Percentiles rank a stretch among this genome's conserved stretches.
phyloP scores from a whole-genome alignment of 2,113 vertebrate species.

The Pica pica region DNA sequence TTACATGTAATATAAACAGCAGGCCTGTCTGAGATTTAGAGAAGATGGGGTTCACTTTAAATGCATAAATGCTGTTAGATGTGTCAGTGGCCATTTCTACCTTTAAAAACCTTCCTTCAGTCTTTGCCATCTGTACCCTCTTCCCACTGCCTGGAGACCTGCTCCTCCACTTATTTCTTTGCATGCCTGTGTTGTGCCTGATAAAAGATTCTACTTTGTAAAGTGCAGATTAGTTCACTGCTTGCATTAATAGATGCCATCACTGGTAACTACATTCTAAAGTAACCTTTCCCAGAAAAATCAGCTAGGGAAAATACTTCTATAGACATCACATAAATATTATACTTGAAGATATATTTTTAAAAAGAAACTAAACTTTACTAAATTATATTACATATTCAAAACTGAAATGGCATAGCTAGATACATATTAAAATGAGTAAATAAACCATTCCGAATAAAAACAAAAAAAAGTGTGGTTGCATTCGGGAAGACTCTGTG shows the following conservation, averaged over 20 bases:
- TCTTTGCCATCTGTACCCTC: not conserved
- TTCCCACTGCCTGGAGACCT: not conserved
- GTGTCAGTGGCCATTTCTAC: not conserved
- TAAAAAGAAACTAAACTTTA: not conserved
- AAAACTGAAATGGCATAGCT: not conserved
- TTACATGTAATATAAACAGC: not conserved
- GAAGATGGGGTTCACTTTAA: not conserved
- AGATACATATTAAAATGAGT: not conserved
- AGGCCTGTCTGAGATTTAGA: not conserved
- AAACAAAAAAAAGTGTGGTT: not conserved
- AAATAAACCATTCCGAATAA: not conserved
- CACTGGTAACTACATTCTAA: not conserved
- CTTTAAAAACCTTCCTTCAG: not conserved
- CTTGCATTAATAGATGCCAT: not conserved
- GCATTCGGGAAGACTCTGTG: not conserved
- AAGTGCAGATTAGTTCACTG: slow-evolving; percentile 22
- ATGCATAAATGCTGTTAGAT: not conserved
- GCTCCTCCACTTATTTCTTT: slow-evolving; percentile 5
- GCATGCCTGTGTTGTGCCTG: not conserved
- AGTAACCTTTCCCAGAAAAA: not conserved
- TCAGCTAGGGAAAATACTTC: not conserved
- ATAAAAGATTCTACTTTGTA: slow-evolving; percentile 15
- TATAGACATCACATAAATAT: not conserved
- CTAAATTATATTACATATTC: not conserved
- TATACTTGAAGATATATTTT: not conserved